A percentile compares a stretch with the other conserved stretches of the same genome.
These are phyloP conservation scores for Oxyruncus cristatus DNA, from an alignment of 2,113 vertebrate species.

Conservation along the genomic window DNA sequence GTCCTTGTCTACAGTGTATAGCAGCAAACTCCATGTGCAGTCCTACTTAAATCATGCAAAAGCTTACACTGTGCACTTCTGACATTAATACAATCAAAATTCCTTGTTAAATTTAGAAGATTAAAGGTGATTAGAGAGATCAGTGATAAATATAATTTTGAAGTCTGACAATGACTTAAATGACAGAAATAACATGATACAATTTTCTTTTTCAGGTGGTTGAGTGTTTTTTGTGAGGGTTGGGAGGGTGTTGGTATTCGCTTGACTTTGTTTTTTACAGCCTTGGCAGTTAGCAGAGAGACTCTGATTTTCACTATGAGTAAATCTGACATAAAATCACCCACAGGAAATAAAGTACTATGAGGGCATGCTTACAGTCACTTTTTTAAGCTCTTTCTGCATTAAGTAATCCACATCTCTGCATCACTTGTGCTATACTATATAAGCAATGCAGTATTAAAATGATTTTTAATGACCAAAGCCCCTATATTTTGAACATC, in stretches of 20 bases:
- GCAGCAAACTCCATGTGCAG: background rate
- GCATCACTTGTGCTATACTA: background rate
- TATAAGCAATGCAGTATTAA: background rate
- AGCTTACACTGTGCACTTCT: background rate
- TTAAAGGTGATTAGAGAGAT: background rate
- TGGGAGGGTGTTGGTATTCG: background rate
- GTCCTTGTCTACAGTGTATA: background rate
- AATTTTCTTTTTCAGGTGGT: background rate
- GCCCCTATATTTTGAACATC: slow-evolving; percentile 1
- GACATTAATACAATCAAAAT: background rate
- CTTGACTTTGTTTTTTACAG: background rate
- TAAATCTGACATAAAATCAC: background rate
- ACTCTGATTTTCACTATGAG: background rate
- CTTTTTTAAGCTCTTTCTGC: background rate
- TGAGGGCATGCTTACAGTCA: background rate
- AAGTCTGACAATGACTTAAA: background rate
- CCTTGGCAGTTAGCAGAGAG: background rate
- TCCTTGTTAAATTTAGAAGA: background rate
- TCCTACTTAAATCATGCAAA: background rate
- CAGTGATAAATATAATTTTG: background rate
- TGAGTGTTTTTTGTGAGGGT: rapidly evolving
- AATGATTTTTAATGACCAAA: slow-evolving; percentile 41
- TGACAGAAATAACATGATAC: background rate
- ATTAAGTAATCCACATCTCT: background rate
- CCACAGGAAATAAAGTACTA: background rate